Evolutionary conservation across 2,888 invertebrate species (phyloP).

Genomic region (Pyrrhia umbra): DNA sequence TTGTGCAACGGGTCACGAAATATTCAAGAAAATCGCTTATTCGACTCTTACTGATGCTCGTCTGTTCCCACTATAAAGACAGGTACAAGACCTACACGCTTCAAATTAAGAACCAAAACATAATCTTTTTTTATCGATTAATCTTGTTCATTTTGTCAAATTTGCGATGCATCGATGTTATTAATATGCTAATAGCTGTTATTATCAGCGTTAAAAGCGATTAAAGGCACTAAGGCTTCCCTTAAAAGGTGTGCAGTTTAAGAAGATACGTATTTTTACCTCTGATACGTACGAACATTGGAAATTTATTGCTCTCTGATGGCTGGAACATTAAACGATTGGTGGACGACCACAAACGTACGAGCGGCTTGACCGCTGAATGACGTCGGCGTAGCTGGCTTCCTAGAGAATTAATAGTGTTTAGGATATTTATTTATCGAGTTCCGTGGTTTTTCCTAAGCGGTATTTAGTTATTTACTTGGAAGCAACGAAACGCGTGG

Average conservation of each 20-base stretch:
- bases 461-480: slow-evolving; percentile 6
- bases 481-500: slow-evolving; percentile 5
- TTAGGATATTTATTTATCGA: slow-evolving; percentile 46
- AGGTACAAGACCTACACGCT: not conserved
- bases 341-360: slow-evolving; percentile 27
- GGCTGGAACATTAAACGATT: slow-evolving; percentile 14
- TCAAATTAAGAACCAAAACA: slow-evolving; percentile 13
- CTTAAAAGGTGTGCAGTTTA: slow-evolving; percentile 16
- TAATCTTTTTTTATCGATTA: slow-evolving; percentile 23
- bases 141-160: slow-evolving; percentile 26
- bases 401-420: slow-evolving; percentile 38
- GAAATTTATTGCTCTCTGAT: slow-evolving; percentile 30
- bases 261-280: slow-evolving; percentile 22
- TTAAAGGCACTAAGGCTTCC: slow-evolving; percentile 6
- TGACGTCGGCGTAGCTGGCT: slow-evolving; percentile 26
- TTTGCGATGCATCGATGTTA: slow-evolving; percentile 36
- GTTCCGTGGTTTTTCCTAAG: slow-evolving; percentile 36
- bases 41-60: no score
- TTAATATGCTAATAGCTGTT: slow-evolving; percentile 44
- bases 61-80: not conserved
- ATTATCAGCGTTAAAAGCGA: slow-evolving; percentile 20
- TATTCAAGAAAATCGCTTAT: not conserved
- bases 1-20: not conserved
- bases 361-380: slow-evolving; percentile 19
- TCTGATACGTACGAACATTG: slow-evolving; percentile 10